Conservation (phyloP, 2,113 vertebrate species). For the Stigmatopora nigra region DNA sequence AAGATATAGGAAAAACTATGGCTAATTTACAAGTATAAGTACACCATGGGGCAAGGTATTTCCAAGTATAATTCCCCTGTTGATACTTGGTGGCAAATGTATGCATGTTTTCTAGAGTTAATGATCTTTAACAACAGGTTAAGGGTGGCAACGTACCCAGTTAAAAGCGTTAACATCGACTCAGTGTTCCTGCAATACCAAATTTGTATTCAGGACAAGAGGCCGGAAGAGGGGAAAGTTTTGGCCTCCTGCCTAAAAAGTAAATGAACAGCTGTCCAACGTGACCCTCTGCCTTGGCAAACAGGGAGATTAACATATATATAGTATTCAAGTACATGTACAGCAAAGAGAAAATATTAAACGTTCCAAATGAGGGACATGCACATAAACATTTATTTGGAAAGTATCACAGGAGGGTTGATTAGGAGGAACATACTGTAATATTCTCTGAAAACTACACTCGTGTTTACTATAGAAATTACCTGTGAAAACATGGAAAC, state of each 20-base stretch:
- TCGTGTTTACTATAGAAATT: not conserved
- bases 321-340: too few relatives aligned
- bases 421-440: too few relatives aligned
- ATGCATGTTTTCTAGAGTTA: constrained; percentile 20
- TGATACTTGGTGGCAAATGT: constrained; percentile 4
- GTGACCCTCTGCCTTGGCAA: constrained; percentile 11
- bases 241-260: constrained; percentile 18
- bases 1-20: not conserved
- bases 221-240: constrained; percentile 2
- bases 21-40: not conserved
- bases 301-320: constrained; percentile 13
- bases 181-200: constrained; percentile 18
- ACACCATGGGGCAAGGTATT: not conserved
- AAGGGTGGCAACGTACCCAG: constrained; percentile 7
- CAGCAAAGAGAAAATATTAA: too few relatives aligned
- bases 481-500: not conserved
- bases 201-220: constrained; percentile 18
- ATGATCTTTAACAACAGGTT: constrained; percentile 15
- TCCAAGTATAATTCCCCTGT: not conserved
- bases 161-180: constrained; percentile 16
- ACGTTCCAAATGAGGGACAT: too few relatives aligned
- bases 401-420: too few relatives aligned
- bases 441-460: too few relatives aligned
- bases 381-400: too few relatives aligned
- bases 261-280: constrained; percentile 24